Evolutionary conservation across 2,888 invertebrate genomes (phyloP), one percentile per base, ranked within the genome.

Genomic region (Drosophila robusta): DNA sequence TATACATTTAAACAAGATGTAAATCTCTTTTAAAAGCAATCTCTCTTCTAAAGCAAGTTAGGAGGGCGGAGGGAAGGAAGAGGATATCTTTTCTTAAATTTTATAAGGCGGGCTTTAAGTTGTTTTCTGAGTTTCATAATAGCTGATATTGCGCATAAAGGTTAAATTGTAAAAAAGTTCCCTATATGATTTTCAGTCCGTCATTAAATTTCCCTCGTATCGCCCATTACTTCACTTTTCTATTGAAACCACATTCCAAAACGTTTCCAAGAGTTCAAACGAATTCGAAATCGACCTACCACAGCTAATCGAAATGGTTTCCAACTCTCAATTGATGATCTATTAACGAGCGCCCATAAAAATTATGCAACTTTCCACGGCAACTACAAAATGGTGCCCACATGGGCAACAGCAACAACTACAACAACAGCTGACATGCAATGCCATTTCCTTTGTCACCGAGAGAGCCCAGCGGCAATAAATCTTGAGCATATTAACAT

Each of bases 401-500:
- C 74, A 70, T 65, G 42, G 50, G n/a, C 47, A 63, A 16, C 54
- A 39, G 36, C 55, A 60, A 29, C 32, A 34, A 58, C 57, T 39
- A 51, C 57, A 56, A 61, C 56, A 78, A 69, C 70, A 70, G 70
- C 63, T 75, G 68, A 71, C 83, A 67, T 63, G 60, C 76, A 87
- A 82, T 87, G 87, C 87, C 80, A 87, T 84, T 84, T 88, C 88
- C 87, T 88, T 83, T 84, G 87, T 80, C 85, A 81, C 51, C 72
- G 41, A 55, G 34, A 63, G 57, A 36, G 56, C 32, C 29, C 16
- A 51, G 36, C 44, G 72, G 70, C 77, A 69, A 87, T 87, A 87
- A 87, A 87, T 87, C 89, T 76, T 80, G 57, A 64, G 66, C 89
- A 87, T 87, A 88, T 86, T 86, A 89, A 89, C 89, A 84, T 86